Evolutionary conservation across 2,797 vertebrate genomes (phyloP).

Genomic region (Sphenopsis melanotis): DNA sequence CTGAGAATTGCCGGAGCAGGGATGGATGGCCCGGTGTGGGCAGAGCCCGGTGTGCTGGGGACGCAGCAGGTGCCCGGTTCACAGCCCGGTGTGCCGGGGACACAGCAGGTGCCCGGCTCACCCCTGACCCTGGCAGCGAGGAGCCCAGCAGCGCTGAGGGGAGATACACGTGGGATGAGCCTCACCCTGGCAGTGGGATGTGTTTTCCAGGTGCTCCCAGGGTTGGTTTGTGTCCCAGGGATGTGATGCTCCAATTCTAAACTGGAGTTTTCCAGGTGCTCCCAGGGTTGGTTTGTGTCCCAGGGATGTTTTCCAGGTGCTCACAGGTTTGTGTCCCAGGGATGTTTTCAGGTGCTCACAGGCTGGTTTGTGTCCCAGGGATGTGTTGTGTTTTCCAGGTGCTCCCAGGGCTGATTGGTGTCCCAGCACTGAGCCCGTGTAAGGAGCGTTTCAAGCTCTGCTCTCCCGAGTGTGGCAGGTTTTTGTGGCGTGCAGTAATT

Average conservation of each 20-base stretch:
- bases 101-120: fast-evolving
- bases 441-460: not conserved
- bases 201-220: no score
- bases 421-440: fast-evolving
- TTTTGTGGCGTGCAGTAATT: no score
- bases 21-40: not conserved
- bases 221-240: no score
- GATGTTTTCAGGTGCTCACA: no score
- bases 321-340: not conserved
- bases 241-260: no score
- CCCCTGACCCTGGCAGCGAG: not conserved
- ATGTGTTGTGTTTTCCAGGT: no score
- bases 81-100: not conserved
- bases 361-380: no score
- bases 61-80: no score
- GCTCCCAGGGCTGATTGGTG: not conserved
- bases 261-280: not conserved
- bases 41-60: no score
- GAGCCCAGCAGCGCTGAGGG: fast-evolving
- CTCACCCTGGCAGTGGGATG: no score
- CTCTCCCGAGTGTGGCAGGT: not conserved
- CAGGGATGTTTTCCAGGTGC: no score
- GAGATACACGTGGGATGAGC: not conserved
- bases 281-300: no score
- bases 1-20: not conserved